phyloP scores from a whole-genome alignment of 2,888 invertebrate genomes.

The Drosophila lutescens region DNA sequence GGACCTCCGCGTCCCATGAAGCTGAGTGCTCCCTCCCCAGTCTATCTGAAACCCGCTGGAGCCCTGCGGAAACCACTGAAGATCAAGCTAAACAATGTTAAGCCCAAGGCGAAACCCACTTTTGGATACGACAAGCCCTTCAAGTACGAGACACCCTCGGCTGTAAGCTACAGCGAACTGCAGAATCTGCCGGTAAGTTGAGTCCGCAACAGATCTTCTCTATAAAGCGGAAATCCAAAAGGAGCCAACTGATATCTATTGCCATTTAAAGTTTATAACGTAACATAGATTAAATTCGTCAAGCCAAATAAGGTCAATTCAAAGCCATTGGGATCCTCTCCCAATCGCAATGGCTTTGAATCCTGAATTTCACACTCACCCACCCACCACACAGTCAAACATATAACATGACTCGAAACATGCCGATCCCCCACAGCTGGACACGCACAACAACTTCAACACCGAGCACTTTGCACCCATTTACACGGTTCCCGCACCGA shows the following conservation, averaged over 20 bases:
- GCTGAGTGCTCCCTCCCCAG: conserved; percentile 51
- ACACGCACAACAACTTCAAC: conserved; percentile 86
- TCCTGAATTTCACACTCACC: neutral
- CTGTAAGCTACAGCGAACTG: conserved; percentile 69
- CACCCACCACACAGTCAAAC: conserved; percentile 12
- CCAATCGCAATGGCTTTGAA: neutral
- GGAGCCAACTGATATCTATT: too few relatives aligned
- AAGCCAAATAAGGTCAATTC: neutral
- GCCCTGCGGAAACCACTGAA: conserved; percentile 81
- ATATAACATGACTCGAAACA: conserved; percentile 30
- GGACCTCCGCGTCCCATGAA: conserved; percentile 54
- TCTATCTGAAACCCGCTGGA: conserved; percentile 61
- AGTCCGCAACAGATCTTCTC: too few relatives aligned
- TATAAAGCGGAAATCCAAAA: too few relatives aligned
- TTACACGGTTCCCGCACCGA: conserved; percentile 94
- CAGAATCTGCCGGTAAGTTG: conserved; percentile 80
- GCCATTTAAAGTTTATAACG: too few relatives aligned
- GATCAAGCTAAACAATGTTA: conserved; percentile 78
- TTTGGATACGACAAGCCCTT: conserved; percentile 81
- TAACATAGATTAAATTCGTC: neutral
- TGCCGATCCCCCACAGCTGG: conserved; percentile 67
- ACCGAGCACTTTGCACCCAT: conserved; percentile 95
- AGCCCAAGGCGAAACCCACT: conserved; percentile 70
- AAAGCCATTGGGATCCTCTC: neutral
- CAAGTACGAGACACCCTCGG: conserved; percentile 82